Conservation (phyloP, 2,113 vertebrate genomes). For the cat (Felis catus) region DNA sequence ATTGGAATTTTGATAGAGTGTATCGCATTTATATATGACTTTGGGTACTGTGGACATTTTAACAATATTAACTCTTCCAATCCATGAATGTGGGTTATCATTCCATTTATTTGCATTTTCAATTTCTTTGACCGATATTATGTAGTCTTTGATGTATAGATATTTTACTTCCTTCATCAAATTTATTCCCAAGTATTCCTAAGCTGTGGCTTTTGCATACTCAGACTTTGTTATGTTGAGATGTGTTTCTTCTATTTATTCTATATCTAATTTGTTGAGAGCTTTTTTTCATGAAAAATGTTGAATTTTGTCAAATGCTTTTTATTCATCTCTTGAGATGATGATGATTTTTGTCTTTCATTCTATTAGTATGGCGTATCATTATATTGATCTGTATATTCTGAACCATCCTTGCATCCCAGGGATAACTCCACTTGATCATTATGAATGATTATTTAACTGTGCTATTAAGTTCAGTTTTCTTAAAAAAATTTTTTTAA, state of each 20-base stretch:
- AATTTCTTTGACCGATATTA: neutral
- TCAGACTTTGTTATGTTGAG: neutral
- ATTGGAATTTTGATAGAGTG: neutral
- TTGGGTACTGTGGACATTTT: neutral
- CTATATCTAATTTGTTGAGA: neutral
- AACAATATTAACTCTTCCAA: neutral
- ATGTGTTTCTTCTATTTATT: neutral
- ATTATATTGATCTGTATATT: neutral
- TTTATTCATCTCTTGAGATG: neutral
- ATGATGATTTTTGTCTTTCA: neutral
- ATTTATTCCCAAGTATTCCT: neutral
- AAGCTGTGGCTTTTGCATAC: neutral
- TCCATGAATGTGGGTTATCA: neutral
- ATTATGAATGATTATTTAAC: neutral
- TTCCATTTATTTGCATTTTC: neutral
- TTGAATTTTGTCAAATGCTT: neutral
- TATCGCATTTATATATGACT: neutral
- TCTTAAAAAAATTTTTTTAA: no score
- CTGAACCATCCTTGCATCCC: neutral
- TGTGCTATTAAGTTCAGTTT: neutral
- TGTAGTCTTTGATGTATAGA: neutral
- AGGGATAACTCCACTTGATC: neutral
- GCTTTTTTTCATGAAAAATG: neutral
- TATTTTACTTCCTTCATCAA: neutral
- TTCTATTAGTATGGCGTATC: neutral